Base-by-base conservation (phyloP, 1,140 invertebrate species). In the Eubasilissa regina region DNA sequence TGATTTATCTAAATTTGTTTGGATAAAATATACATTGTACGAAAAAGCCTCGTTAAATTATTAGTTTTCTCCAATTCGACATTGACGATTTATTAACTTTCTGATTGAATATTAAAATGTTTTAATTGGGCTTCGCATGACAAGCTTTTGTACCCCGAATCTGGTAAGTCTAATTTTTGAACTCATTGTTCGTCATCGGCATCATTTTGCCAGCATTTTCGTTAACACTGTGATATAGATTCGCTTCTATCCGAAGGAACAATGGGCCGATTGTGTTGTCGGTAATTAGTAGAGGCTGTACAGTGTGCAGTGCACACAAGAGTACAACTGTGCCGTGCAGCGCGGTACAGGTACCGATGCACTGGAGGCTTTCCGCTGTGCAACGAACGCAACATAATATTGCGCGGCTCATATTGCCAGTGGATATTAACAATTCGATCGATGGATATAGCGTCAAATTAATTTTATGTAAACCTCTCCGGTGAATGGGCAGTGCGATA, bases 231-330 rank as follows among this genome's bases (percentile, higher is more conserved):
- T 80, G 75, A 77, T 55, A 53, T 51, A 80, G 73, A 60, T 47
- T 51, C 70, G 77, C 62, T 74, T n/a, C 25, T 25, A 75, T 56
- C 15, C 47, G 45, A 64, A 48, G 77, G 70, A 68, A 75, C 72
- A 74, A 68, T 75, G 56, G 78, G 17, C 12, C 75, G 70, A 77
- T 81, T 81, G 80, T 81, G 79, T 75, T 78, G 66, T 77, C 76
- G 75, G 80, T 81, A 81, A 81, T 81, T 81, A 81, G 80, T 56
- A 45, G 21, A 47, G 75, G 75, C 66, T 62, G 66, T 47, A 70
- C 44, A 48, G 45, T n/a, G 48, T 51, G n/a, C 48, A 1, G 3
- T 51, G 48, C n/a, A 8, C 48, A 35, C 9, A 8, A 62, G 21
- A 35, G 10, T 15, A 3, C 17, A 58, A 17, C 17, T 58, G 9